Base-by-base conservation (phyloP, 2,797 vertebrate genomes). In the Spinibarbus caldwelli region DNA sequence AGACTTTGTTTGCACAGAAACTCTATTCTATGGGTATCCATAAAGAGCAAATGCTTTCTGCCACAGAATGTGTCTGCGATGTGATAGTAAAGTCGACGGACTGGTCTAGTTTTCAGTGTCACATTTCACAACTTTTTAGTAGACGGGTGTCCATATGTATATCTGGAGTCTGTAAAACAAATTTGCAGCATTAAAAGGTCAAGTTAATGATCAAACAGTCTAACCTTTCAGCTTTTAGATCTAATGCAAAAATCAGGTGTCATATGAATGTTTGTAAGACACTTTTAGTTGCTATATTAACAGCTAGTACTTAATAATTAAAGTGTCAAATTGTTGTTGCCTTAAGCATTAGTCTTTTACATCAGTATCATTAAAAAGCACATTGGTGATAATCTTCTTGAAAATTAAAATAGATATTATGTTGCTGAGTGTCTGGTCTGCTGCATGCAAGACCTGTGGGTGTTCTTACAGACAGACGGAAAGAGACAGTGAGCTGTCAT, bases 51-150 rank as follows among this genome's bases (percentile, higher is more conserved):
- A 80, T 71, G 67, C 26, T 73, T 75, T 66, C 82, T 68, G 41
- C 57, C 80, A 86, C 45, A 64, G 71, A 83, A 86, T 84, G 76
- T 82, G 85, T 87, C 81, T 87, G 85, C 47, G 80, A 85, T 87
- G 80, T 54, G 80, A 84, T 84, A 59, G 83, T 88, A 86, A 87
- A 87, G 75, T 71, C 66, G 72, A 83, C 72, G 71, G 82, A 59
- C 85, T 52, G 80, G 72, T 88, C 67, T 73, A 36, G 54, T 52
- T 41, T 41, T 59, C 38, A 81, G 86, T 84, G 78, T 90, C 87
- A 26, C n/a, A 73, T 88, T 89, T 85, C 86, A 85, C 62, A 88
- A 84, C 83, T 78, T 67, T 64, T 81, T 70, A 82, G 78, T 78
- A 83, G 82, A 84, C 82, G 31, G 14, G n/a, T 26, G 82, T 85